Conservation (phyloP, 2,888 invertebrate species). For the Pristionchus fissidentatus region DNA sequence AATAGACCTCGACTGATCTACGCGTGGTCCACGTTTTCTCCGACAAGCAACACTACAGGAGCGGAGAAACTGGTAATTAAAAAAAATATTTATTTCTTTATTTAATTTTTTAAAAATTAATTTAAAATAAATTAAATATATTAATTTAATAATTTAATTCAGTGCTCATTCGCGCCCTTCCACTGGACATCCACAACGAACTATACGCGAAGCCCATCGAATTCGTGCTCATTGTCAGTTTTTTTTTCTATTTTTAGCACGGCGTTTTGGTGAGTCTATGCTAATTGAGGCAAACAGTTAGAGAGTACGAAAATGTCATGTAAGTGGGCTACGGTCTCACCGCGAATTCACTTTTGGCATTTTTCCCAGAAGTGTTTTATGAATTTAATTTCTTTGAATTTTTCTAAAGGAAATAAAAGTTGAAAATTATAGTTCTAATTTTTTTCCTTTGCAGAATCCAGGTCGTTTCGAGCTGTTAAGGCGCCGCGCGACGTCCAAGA, state of each 20-base stretch:
- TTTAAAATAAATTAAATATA: not conserved
- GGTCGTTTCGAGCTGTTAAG: slow-evolving; percentile 58
- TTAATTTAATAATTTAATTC: slow-evolving; percentile 12
- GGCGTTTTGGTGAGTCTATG: no score
- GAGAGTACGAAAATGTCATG: no score
- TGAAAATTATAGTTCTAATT: not conserved
- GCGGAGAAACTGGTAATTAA: slow-evolving; percentile 62
- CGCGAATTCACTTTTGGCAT: no score
- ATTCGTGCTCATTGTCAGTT: slow-evolving; percentile 58
- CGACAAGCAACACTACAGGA: slow-evolving; percentile 67
- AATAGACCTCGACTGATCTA: slow-evolving; percentile 61
- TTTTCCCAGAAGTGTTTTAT: not conserved
- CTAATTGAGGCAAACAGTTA: no score
- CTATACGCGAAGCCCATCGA: slow-evolving; percentile 61
- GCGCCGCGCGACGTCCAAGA: slow-evolving; percentile 48
- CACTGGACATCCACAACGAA: slow-evolving; percentile 59
- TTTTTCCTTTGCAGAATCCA: slow-evolving; percentile 57
- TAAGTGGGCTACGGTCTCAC: no score
- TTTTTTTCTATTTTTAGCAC: not conserved
- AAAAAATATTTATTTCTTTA: not conserved
- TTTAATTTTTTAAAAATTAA: not conserved
- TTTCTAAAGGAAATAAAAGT: not conserved
- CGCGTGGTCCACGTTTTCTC: slow-evolving; percentile 66
- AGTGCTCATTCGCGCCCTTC: slow-evolving; percentile 68
- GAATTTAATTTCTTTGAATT: no score